Evolutionary conservation across 2,797 vertebrate species (phyloP).

Genomic region (Myripristis jacobus): DNA sequence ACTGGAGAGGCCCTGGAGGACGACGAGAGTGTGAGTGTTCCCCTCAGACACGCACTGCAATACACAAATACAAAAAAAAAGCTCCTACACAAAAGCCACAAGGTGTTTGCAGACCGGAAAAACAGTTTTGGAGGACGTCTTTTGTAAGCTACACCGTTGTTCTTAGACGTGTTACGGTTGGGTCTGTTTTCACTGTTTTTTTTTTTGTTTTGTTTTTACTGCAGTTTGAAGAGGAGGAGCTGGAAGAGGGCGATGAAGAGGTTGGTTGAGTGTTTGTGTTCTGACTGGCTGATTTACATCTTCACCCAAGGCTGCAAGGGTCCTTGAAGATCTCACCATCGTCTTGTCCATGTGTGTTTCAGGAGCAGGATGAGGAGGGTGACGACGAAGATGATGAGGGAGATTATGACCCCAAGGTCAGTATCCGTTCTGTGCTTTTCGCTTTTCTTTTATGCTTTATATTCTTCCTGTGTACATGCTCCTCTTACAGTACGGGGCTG

Average conservation of each 20-base stretch:
- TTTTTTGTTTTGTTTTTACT: slow-evolving; percentile 50
- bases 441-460: not conserved
- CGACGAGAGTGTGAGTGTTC: slow-evolving; percentile 91
- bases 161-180: not conserved
- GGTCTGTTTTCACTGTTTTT: not conserved
- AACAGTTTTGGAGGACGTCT: no score
- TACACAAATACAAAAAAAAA: slow-evolving; percentile 20
- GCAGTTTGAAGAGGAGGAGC: slow-evolving; percentile 96
- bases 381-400: slow-evolving; percentile 93
- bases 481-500: not conserved
- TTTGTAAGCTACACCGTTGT: not conserved
- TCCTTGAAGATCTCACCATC: not conserved
- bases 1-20: slow-evolving; percentile 97
- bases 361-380: slow-evolving; percentile 92
- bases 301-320: not conserved
- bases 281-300: not conserved
- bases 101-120: not conserved
- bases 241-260: slow-evolving; percentile 97
- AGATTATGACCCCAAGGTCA: slow-evolving; percentile 90
- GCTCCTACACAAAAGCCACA: not conserved
- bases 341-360: slow-evolving; percentile 40
- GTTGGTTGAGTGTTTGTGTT: slow-evolving; percentile 75
- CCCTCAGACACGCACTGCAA: not conserved
- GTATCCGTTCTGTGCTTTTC: slow-evolving; percentile 35
- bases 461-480: not conserved